Percentiles rank a stretch among this genome's conserved stretches.
phyloP scores from a whole-genome alignment of 2,888 invertebrate genomes.

The Girardia tigrina region DNA sequence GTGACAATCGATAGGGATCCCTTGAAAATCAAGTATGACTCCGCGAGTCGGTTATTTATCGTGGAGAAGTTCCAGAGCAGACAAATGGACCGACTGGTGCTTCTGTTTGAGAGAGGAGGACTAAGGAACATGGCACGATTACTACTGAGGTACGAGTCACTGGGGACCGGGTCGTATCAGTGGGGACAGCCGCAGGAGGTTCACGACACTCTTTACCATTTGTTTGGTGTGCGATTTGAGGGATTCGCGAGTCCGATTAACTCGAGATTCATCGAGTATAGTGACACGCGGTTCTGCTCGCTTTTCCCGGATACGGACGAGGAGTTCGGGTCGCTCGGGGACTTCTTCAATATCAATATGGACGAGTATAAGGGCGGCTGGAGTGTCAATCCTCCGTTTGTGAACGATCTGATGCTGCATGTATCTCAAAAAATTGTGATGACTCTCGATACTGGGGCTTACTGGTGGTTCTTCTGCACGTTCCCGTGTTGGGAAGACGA shows the following conservation, averaged over 20 bases:
- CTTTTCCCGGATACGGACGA: slow-evolving; percentile 34
- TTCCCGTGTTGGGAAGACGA: slow-evolving; percentile 31
- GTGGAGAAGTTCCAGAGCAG: no score
- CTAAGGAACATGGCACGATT: slow-evolving; percentile 31
- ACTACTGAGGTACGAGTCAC: slow-evolving; percentile 33
- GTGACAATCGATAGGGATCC: no score
- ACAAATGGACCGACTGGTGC: no score
- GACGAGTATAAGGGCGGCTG: slow-evolving; percentile 29
- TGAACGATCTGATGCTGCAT: slow-evolving; percentile 28
- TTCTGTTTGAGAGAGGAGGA: slow-evolving; percentile 29
- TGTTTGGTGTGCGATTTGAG: slow-evolving; percentile 34
- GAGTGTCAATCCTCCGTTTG: slow-evolving; percentile 34
- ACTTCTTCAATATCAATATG: slow-evolving; percentile 33
- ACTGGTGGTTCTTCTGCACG: slow-evolving; percentile 31
- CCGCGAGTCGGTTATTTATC: no score
- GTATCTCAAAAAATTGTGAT: slow-evolving; percentile 30
- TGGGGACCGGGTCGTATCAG: slow-evolving; percentile 35
- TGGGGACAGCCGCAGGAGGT: slow-evolving; percentile 32
- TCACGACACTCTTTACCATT: slow-evolving; percentile 21
- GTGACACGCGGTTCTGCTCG: slow-evolving; percentile 24
- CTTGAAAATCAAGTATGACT: no score
- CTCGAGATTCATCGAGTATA: slow-evolving; percentile 30
- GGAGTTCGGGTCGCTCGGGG: slow-evolving; percentile 32
- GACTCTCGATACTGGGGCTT: slow-evolving; percentile 11
- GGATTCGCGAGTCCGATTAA: slow-evolving; percentile 34